Evolutionary conservation across 2,888 invertebrate species (phyloP), one percentile per base, ranked within the genome.

Genomic region (Eremobia ochroleuca): DNA sequence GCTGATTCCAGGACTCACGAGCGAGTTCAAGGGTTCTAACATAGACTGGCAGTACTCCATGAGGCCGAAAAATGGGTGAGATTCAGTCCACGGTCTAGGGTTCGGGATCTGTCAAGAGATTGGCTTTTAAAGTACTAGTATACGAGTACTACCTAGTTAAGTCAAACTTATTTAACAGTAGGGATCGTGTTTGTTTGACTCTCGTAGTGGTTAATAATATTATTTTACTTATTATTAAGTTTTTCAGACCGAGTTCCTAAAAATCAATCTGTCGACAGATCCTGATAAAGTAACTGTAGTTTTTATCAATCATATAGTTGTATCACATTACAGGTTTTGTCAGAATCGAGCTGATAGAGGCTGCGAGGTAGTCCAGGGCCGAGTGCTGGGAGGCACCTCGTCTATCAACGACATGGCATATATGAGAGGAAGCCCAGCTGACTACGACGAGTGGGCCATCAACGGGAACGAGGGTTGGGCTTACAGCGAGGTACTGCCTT

Each of bases 361-460:
- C 31, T 97, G 96, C 79, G 96, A 96, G 86, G 91, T 96, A 18
- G 94, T 96, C 28, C 96, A 95, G 86, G 96, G 97, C 18, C 90
- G 94, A 75, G 95, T 96, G 18, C 91, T 97, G 6, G 97, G 97
- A 80, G 97, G 97, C 15, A 95, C 94, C 13, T 96, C 96, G 0
- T 85, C 94, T 34, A 96, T 97, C 75, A 97, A 97, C 78, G 95
- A 96, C 71, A 94, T 97, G 95, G 96, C 96, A 9, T 97, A 97
- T 87, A 94, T 96, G 90, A 92, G 97, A 82, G 97, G 97, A 8
- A 96, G 94, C 81, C 94, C 96, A 18, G 96, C 95, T 0, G 97
- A 97, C 81, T 97, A 95, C 85, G 96, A 97, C 46, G 96, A 96
- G 84, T 97, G 97, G 97, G 94, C 95, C 8, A 89, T 95, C 21